A percentile compares a stretch with the other conserved stretches of the same genome.
Conservation (phyloP, 2,113 vertebrate genomes). For the Tauraco erythrolophus region DNA sequence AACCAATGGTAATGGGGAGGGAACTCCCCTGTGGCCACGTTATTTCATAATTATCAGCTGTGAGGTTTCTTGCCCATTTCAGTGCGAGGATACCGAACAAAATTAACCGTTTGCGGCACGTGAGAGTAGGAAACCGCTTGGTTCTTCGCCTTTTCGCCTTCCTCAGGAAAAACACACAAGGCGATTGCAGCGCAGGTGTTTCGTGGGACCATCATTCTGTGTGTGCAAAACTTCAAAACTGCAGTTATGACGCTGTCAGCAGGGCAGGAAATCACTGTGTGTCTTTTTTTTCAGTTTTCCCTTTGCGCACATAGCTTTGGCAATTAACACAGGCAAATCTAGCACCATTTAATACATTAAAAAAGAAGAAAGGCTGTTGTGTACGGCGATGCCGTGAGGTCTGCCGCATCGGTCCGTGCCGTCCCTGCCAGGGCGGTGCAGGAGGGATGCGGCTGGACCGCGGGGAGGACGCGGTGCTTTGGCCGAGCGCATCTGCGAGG, state of each 20-base stretch:
- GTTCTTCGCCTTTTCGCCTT: neutral
- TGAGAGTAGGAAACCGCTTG: neutral
- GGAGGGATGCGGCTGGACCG: rapidly evolving
- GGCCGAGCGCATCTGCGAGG: neutral
- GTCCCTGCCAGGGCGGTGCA: neutral
- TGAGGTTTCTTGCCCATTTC: neutral
- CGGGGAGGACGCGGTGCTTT: rapidly evolving
- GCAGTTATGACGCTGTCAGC: neutral
- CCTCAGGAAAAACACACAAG: neutral
- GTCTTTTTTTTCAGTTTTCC: neutral
- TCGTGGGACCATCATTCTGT: neutral
- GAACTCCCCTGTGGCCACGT: constrained; percentile 1
- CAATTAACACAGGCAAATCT: neutral
- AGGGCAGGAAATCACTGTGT: neutral
- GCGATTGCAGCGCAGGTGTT: neutral
- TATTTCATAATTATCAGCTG: constrained; percentile 54
- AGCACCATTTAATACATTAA: neutral
- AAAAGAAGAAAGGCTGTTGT: neutral
- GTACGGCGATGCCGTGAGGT: neutral
- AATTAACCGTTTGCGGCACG: neutral
- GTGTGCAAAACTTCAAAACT: neutral
- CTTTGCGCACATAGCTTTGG: neutral
- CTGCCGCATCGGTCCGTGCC: rapidly evolving
- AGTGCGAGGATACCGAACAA: neutral
- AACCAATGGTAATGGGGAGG: neutral